These are phyloP conservation scores for Saxidomus purpurata DNA, from an alignment of 1,140 invertebrate species.

Conservation along the genomic window DNA sequence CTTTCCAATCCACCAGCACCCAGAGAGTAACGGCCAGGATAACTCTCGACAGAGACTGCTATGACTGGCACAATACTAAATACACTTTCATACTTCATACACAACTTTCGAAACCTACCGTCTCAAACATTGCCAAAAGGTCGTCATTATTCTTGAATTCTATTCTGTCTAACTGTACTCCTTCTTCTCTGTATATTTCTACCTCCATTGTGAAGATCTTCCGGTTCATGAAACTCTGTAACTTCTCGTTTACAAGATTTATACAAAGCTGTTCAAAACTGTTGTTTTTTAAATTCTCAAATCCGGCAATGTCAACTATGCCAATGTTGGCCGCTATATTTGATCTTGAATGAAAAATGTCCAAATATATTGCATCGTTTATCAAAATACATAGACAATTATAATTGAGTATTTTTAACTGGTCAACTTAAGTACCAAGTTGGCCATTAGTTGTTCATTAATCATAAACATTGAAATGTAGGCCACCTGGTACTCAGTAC, in stretches of 20 bases:
- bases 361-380: no score
- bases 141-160: constrained; percentile 92
- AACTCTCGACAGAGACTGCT: no score
- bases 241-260: constrained; percentile 83
- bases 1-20: no score
- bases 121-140: constrained; percentile 91
- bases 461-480: no score
- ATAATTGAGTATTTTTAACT: no score
- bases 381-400: no score
- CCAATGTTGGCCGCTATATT: constrained; percentile 68
- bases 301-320: constrained; percentile 85
- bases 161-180: constrained; percentile 87
- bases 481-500: no score
- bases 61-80: no score
- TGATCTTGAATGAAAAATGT: background rate
- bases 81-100: no score
- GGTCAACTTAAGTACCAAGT: no score
- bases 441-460: no score
- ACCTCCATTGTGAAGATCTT: constrained; percentile 77
- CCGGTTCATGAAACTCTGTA: constrained; percentile 84
- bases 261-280: constrained; percentile 85
- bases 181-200: constrained; percentile 75
- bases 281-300: constrained; percentile 88
- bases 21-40: no score
- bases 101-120: constrained; percentile 65